Conservation (phyloP, 2,113 vertebrate genomes). For the Puntigrus tetrazona region DNA sequence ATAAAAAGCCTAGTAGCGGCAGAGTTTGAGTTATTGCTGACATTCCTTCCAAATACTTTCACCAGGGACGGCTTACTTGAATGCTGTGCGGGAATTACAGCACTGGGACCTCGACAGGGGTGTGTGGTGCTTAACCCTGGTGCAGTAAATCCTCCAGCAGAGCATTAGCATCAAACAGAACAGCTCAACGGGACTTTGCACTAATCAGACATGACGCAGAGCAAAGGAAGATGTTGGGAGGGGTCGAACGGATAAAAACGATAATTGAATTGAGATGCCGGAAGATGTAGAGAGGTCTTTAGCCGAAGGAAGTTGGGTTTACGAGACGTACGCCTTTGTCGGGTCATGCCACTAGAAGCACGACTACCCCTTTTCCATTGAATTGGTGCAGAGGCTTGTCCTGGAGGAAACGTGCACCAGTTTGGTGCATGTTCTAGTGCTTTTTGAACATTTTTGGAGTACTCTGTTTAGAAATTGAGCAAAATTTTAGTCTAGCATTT, state of each 20-base stretch:
- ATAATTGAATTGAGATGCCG: constrained; percentile 54
- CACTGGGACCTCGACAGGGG: constrained; percentile 11
- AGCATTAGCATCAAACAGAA: constrained; percentile 64
- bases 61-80: constrained; percentile 47
- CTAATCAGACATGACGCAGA: constrained; percentile 64
- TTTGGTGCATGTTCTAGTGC: background rate
- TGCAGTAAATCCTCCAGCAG: constrained; percentile 70
- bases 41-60: constrained; percentile 60
- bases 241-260: constrained; percentile 48
- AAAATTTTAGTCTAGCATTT: background rate
- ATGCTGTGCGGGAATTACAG: constrained; percentile 9
- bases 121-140: constrained; percentile 57
- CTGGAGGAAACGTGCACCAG: background rate
- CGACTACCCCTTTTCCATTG: background rate
- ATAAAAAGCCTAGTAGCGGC: background rate
- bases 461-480: background rate
- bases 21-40: constrained; percentile 47
- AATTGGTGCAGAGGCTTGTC: constrained; percentile 7
- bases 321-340: background rate
- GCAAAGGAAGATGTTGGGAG: constrained; percentile 44
- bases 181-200: constrained; percentile 67
- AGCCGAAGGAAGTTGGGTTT: constrained; percentile 51
- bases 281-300: constrained; percentile 44
- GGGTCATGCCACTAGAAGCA: background rate
- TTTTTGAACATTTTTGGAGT: background rate